A percentile compares a stretch with the other conserved stretches of the same genome.
Evolutionary conservation across 2,888 invertebrate genomes (phyloP).

Genomic region (Caenorhabditis becei): DNA sequence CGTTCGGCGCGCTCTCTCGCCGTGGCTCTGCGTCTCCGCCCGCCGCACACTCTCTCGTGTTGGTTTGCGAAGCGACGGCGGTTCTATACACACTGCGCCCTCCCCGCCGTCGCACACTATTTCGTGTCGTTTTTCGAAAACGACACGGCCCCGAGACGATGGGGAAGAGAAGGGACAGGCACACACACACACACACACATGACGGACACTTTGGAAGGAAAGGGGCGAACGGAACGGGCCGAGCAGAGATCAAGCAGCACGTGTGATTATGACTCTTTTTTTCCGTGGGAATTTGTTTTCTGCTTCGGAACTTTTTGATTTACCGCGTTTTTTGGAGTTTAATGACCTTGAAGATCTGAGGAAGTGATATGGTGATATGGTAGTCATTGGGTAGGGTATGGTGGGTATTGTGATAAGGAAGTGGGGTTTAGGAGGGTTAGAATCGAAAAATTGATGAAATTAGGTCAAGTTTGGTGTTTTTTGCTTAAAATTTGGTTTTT

Average conservation of each 20-base stretch:
- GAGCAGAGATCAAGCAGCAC: not conserved
- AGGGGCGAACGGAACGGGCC: not conserved
- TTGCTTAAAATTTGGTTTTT: too few species aligned
- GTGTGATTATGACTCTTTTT: not conserved
- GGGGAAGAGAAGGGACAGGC: not conserved
- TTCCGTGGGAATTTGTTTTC: too few species aligned
- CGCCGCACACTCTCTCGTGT: not conserved
- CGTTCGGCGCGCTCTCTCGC: not conserved
- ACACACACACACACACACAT: not conserved
- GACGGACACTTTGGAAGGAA: not conserved
- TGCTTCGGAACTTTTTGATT: too few species aligned
- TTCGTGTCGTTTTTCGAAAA: not conserved
- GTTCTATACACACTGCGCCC: conserved; percentile 25
- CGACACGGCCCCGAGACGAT: not conserved
- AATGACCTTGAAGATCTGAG: too few species aligned
- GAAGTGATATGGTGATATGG: too few species aligned
- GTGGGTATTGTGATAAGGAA: too few species aligned
- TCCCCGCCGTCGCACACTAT: not conserved
- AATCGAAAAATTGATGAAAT: too few species aligned
- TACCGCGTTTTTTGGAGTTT: too few species aligned
- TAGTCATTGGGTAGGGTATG: too few species aligned
- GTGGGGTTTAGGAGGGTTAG: too few species aligned
- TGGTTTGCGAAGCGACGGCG: not conserved
- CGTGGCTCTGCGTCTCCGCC: not conserved
- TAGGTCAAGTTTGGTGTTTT: too few species aligned